Percentiles rank a stretch among this genome's conserved stretches.
Evolutionary conservation across 2,113 vertebrate genomes (phyloP).

Genomic region (Indicator maculatus): DNA sequence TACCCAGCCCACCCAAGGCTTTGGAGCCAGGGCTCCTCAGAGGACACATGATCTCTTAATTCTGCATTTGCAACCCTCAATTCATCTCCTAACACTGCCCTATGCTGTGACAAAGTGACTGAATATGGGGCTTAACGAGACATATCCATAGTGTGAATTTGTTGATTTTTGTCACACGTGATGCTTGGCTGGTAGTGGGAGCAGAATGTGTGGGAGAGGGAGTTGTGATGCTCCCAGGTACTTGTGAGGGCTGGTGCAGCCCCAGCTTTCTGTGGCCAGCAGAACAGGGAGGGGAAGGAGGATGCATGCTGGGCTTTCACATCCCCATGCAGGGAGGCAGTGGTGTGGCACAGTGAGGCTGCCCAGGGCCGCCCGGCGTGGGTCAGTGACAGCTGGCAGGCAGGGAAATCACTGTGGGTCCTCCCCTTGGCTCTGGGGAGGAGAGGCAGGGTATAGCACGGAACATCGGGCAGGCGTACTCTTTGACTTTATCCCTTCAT

Average conservation of each 20-base stretch:
- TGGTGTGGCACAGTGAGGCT: not conserved
- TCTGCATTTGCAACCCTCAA: not conserved
- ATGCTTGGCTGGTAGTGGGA: not conserved
- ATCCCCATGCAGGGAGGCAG: not conserved
- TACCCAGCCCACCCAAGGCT: not conserved
- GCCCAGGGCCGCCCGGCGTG: accelerated
- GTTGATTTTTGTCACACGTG: accelerated
- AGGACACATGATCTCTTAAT: not conserved
- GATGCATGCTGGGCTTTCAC: accelerated
- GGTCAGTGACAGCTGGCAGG: not conserved
- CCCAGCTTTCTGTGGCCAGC: not conserved
- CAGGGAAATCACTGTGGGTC: not conserved
- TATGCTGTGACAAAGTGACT: accelerated
- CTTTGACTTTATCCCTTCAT: slow-evolving; percentile 5
- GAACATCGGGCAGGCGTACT: not conserved
- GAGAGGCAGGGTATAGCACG: not conserved
- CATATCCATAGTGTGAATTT: not conserved
- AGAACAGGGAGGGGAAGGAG: not conserved
- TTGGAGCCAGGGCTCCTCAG: not conserved
- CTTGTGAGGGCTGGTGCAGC: too few relatives aligned
- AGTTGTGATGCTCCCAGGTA: accelerated
- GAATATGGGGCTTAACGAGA: not conserved
- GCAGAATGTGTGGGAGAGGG: accelerated
- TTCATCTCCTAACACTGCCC: not conserved
- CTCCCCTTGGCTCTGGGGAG: not conserved